Conservation (phyloP, 2,888 invertebrate species). For the Polietes domitor region DNA sequence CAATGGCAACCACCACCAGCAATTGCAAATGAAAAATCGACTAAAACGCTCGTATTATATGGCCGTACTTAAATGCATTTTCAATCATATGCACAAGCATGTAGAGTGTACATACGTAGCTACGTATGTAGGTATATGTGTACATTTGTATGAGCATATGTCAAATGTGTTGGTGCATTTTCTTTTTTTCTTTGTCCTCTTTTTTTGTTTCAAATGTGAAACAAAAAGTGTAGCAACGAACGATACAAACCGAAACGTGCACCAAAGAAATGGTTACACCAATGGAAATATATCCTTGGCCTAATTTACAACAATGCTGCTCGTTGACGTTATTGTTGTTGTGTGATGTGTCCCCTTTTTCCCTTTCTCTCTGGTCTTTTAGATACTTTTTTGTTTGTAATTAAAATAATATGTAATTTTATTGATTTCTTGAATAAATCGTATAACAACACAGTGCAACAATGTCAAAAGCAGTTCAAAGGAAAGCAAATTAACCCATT, state of each 20-base stretch:
- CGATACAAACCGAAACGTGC: not conserved
- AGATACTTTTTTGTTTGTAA: not conserved
- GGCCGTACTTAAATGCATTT: constrained; percentile 1
- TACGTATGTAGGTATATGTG: not conserved
- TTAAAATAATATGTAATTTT: too few species aligned
- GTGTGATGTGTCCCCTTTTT: too few species aligned
- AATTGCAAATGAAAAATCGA: not conserved
- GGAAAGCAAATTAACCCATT: too few species aligned
- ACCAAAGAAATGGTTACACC: not conserved
- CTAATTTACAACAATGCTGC: constrained; percentile 23
- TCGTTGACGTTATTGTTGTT: not conserved
- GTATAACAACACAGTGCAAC: too few species aligned
- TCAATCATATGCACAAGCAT: not conserved
- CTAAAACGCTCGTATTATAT: constrained; percentile 5
- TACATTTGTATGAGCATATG: not conserved
- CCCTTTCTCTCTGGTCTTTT: not conserved
- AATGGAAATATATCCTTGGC: constrained; percentile 14
- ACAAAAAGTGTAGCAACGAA: not conserved
- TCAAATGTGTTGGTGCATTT: not conserved
- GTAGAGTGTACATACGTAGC: too few species aligned
- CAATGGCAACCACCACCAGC: not conserved
- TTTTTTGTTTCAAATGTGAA: not conserved
- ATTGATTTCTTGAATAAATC: too few species aligned
- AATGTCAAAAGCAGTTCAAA: too few species aligned
- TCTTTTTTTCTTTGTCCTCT: not conserved